A percentile compares a stretch with the other conserved stretches of the same genome.
These are phyloP conservation scores for Sipha flava DNA, from an alignment of 1,140 invertebrate species.

Conservation along the genomic window DNA sequence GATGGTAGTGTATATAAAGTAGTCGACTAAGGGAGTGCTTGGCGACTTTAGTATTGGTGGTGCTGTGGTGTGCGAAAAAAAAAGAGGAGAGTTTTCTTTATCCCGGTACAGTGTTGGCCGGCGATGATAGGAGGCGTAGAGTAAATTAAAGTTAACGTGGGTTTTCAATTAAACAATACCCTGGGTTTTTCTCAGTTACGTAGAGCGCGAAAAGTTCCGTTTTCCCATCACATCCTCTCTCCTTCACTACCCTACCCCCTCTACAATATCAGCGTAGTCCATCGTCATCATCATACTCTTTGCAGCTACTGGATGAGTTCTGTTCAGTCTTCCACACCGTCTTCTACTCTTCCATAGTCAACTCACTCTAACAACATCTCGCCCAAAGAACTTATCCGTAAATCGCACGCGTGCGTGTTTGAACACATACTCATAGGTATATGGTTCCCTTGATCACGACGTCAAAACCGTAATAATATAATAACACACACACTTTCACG, in stretches of 20 bases:
- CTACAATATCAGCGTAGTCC: neutral
- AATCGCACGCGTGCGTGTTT: neutral
- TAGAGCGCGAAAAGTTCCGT: slow-evolving; percentile 22
- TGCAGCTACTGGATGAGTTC: neutral
- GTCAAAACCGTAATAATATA: neutral
- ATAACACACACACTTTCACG: too few relatives aligned
- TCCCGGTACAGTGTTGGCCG: neutral
- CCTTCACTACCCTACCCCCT: neutral
- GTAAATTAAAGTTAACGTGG: slow-evolving; percentile 31
- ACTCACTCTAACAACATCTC: too few relatives aligned
- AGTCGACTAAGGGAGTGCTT: too few relatives aligned
- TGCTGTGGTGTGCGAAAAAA: neutral
- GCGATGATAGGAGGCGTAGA: neutral
- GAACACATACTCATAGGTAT: neutral
- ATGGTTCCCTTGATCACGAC: neutral
- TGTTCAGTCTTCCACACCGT: neutral
- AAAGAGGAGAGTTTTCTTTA: neutral
- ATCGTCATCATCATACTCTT: neutral
- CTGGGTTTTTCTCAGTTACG: slow-evolving; percentile 2
- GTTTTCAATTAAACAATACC: slow-evolving; percentile 29
- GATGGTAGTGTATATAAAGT: neutral
- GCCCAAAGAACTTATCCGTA: neutral
- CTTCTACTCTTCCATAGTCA: too few relatives aligned
- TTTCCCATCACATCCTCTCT: neutral
- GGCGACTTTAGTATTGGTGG: neutral